Percentiles rank a stretch among this genome's conserved stretches.
These are phyloP conservation scores for Muscicapa striata DNA, from an alignment of 2,797 vertebrate genomes.

Conservation along the genomic window DNA sequence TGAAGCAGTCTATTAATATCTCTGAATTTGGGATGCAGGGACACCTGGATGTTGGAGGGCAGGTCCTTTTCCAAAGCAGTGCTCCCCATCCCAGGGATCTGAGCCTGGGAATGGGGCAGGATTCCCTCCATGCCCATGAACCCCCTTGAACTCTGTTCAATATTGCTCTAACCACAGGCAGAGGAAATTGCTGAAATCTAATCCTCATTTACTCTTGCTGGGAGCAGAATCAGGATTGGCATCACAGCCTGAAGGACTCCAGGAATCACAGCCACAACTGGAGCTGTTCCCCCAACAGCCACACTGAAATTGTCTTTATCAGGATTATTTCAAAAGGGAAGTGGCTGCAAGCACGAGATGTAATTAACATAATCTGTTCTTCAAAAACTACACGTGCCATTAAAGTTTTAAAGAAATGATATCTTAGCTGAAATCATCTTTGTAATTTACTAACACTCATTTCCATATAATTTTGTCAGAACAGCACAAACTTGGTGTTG, in stretches of 20 bases:
- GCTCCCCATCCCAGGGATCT: neutral
- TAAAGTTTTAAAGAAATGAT: conserved; percentile 22
- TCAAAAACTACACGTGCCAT: conserved; percentile 7
- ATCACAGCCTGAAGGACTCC: neutral
- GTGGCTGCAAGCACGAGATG: neutral
- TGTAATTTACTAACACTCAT: conserved; percentile 16
- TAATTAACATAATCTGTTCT: conserved; percentile 32
- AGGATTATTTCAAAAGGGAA: conserved; percentile 21
- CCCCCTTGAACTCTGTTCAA: neutral
- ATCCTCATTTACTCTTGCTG: neutral
- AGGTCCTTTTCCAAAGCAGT: neutral
- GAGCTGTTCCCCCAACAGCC: neutral
- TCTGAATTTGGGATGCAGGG: neutral
- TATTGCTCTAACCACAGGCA: neutral
- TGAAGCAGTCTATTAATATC: conserved; percentile 22
- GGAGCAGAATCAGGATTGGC: conserved; percentile 1
- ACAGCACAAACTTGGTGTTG: neutral
- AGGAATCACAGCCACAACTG: neutral
- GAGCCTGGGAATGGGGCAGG: neutral
- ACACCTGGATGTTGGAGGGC: neutral
- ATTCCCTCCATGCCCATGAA: neutral
- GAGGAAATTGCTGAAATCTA: neutral
- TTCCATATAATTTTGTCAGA: neutral
- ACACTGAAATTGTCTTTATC: neutral
- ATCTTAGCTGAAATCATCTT: conserved; percentile 4